A percentile compares a stretch with the other conserved stretches of the same genome.
Evolutionary conservation across 1,140 invertebrate genomes (phyloP).

Genomic region (Drosophila serrata): DNA sequence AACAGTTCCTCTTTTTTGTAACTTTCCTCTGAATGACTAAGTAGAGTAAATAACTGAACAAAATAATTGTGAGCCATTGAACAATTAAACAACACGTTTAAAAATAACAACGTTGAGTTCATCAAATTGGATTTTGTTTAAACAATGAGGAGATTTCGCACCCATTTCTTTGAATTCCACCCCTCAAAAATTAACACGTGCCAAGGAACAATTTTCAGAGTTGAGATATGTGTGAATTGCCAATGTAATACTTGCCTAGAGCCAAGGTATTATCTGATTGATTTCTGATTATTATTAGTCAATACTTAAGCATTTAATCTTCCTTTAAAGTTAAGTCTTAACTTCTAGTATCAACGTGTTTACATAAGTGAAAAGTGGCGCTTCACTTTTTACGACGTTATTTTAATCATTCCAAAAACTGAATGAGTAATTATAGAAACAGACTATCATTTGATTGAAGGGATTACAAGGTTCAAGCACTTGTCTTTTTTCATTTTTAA

Average conservation of each 20-base stretch:
- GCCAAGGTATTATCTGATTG: not conserved
- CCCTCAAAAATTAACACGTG: not conserved
- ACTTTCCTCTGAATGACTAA: not conserved
- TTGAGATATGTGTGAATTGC: not conserved
- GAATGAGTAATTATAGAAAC: conserved; percentile 22
- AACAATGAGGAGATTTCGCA: conserved; percentile 14
- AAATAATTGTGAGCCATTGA: not conserved
- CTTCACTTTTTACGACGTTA: conserved; percentile 28
- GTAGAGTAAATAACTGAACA: not conserved
- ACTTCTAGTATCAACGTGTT: not conserved
- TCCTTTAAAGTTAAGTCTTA: not conserved
- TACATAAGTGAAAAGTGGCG: conserved; percentile 17
- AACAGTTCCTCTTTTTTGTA: too few relatives aligned
- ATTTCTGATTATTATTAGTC: conserved; percentile 1
- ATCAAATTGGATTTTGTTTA: conserved; percentile 3
- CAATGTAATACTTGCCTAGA: not conserved
- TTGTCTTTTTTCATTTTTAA: conserved; percentile 29
- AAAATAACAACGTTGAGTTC: conserved; percentile 2
- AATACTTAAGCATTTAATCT: conserved; percentile 11
- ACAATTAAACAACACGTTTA: conserved; percentile 6
- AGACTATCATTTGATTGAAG: conserved; percentile 15
- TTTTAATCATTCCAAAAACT: conserved; percentile 16
- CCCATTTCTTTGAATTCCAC: not conserved
- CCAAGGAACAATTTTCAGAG: not conserved
- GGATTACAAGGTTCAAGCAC: conserved; percentile 15